Base-by-base conservation (phyloP, 1,140 invertebrate species). In the Nephila pilipes region DNA sequence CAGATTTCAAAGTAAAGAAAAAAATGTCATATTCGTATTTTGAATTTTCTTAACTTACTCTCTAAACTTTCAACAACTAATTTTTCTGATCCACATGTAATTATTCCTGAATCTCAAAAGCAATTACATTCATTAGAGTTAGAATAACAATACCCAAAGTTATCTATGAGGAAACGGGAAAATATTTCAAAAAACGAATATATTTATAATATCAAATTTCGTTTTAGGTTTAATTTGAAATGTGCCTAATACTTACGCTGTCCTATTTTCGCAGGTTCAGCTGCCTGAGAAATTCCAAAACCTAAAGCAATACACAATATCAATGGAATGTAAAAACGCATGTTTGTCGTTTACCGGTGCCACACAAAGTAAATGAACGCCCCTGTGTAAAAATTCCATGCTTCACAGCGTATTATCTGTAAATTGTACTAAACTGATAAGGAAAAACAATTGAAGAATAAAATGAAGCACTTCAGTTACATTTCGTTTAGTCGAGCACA, bases 251-350 rank as follows among this genome's bases (percentile, higher is more conserved):
- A 55, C 46, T 83, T 83, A 83, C 80, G 80, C 54, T 83, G 80
- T 54, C 80, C 80, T n/a, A 83, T 83, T 83, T 83, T 83, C 12
- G 38, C 22, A 4, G 80, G 46, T 25, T 83, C 80, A 8, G 80
- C 80, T 16, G 80, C 46, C n/a, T 25, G 5, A 25, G 46, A 83
- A 55, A 83, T 55, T 3, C 29, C 54, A 8, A 10, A 83, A 25
- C n/a, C 16, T 12, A 83, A n/a, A 22, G 54, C 22, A 55, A 83
- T 22, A 25, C 80, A 83, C 0, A 83, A 22, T 2, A 18, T 29
- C 55, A 83, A 57, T 25, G 55, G 12, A 25, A 83, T 83, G 38
- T 25, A 83, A 57, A 57, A 55, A 1, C 80, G 22, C 80, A 83
- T 83, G 38, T 75, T 75, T 25, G 18, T 18, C 18, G 3, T 4